A percentile compares a stretch with the other conserved stretches of the same genome.
Conservation (phyloP, 2,797 vertebrate genomes). For the Gambelia wislizenii region DNA sequence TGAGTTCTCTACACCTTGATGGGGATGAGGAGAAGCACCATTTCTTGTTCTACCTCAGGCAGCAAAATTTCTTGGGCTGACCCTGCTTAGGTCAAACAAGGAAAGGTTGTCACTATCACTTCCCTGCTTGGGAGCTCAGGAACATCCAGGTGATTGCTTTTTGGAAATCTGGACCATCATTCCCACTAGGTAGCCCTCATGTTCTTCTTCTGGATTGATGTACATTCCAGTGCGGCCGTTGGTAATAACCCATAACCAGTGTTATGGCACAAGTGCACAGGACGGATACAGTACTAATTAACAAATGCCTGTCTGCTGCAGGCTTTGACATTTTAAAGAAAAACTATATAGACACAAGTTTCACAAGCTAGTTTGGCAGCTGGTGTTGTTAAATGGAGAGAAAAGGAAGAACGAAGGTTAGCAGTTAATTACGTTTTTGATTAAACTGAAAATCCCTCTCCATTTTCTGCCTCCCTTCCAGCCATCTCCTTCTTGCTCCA, state of each 20-base stretch:
- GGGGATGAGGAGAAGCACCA: background rate
- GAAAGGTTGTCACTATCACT: background rate
- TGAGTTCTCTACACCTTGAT: background rate
- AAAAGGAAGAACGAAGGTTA: background rate
- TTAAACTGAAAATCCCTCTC: background rate
- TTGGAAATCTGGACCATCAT: background rate
- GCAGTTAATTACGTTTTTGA: background rate
- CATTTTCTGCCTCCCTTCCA: background rate
- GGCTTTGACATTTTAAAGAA: background rate
- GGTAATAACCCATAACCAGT: no score
- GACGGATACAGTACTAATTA: no score
- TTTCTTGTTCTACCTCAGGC: background rate
- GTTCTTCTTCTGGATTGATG: background rate
- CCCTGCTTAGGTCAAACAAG: background rate
- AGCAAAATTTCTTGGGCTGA: background rate
- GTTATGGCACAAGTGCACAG: background rate
- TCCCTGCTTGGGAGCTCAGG: background rate
- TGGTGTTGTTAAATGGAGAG: background rate
- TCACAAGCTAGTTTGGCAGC: background rate
- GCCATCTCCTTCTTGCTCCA: background rate
- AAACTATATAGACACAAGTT: background rate
- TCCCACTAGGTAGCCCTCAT: background rate
- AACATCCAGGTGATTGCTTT: background rate
- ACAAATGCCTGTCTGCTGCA: background rate
- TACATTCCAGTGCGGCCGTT: no score